Percentiles rank a stretch among this genome's conserved stretches.
These are phyloP conservation scores for Penaeus japonicus DNA, from an alignment of 1,140 invertebrate species.

Conservation along the genomic window DNA sequence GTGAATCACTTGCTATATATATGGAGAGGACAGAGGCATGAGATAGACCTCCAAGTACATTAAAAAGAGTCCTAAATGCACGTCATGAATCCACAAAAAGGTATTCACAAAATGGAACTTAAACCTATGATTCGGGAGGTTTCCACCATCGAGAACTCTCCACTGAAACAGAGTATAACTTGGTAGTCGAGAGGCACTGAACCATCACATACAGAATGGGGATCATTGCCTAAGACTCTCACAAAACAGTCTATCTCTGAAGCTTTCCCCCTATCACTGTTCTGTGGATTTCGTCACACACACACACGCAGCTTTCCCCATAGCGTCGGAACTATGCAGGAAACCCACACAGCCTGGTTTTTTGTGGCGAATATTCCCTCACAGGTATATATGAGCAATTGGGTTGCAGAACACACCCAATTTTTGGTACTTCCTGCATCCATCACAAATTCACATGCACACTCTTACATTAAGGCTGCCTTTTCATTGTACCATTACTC, in stretches of 20 bases:
- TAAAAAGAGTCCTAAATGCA: slow-evolving; percentile 25
- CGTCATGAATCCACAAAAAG: slow-evolving; percentile 4
- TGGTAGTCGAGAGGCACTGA: slow-evolving; percentile 49
- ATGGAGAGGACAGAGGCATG: slow-evolving; percentile 35
- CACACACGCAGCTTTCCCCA: not conserved
- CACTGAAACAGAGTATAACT: slow-evolving; percentile 27
- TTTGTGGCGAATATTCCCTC: slow-evolving; percentile 20
- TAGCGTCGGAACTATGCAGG: not conserved
- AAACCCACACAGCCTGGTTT: slow-evolving; percentile 2
- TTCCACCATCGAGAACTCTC: slow-evolving; percentile 25
- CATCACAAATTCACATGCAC: slow-evolving; percentile 21
- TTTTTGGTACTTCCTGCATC: slow-evolving; percentile 33
- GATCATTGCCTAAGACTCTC: slow-evolving; percentile 18
- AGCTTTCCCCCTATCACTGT: slow-evolving; percentile 24
- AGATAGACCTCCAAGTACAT: slow-evolving; percentile 31
- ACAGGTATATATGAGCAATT: slow-evolving; percentile 17
- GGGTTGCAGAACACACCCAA: slow-evolving; percentile 16
- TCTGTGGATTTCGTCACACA: slow-evolving; percentile 26
- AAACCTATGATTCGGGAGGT: slow-evolving; percentile 25
- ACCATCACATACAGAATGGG: slow-evolving; percentile 47
- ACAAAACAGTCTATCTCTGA: not conserved
- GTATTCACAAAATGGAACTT: slow-evolving; percentile 44
- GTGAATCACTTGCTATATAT: slow-evolving; percentile 44
- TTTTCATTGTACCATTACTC: slow-evolving; percentile 19
- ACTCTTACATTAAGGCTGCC: slow-evolving; percentile 40